phyloP scores from a whole-genome alignment of 2,113 vertebrate genomes.

The Xenus cinereus region DNA sequence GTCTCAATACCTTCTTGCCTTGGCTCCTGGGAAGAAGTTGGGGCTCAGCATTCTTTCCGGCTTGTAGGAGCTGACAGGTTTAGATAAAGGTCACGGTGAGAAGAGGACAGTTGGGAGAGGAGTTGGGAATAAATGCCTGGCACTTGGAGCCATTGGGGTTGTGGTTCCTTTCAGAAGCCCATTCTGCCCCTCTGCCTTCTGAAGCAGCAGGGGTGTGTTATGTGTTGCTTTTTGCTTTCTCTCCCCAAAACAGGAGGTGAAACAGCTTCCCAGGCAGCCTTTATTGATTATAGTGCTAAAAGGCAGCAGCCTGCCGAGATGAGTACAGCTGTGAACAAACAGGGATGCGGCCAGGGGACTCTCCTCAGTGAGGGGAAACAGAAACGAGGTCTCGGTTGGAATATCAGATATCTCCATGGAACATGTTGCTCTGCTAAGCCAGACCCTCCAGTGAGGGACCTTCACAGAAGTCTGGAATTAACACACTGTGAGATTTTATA shows the following conservation, averaged over 20 bases:
- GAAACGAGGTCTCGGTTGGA: fast-evolving
- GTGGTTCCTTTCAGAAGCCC: background rate
- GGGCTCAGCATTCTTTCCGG: background rate
- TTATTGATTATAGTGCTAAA: background rate
- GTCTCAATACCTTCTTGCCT: background rate
- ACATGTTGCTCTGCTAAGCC: fast-evolving
- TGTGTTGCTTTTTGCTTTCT: background rate
- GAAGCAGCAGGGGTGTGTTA: background rate
- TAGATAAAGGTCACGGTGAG: background rate
- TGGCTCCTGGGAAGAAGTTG: background rate
- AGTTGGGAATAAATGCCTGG: background rate
- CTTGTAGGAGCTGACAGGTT: background rate
- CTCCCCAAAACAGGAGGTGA: background rate
- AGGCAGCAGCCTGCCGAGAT: background rate
- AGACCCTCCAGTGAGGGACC: background rate
- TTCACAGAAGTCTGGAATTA: background rate
- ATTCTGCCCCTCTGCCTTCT: background rate
- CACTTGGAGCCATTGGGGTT: background rate
- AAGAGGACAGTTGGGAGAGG: background rate
- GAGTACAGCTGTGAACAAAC: background rate
- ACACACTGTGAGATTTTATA: background rate
- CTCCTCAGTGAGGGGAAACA: background rate
- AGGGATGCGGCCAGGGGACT: background rate
- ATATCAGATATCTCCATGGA: background rate
- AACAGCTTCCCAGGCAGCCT: background rate